Conservation (phyloP, 2,797 vertebrate genomes). For the Diceros bicornis region DNA sequence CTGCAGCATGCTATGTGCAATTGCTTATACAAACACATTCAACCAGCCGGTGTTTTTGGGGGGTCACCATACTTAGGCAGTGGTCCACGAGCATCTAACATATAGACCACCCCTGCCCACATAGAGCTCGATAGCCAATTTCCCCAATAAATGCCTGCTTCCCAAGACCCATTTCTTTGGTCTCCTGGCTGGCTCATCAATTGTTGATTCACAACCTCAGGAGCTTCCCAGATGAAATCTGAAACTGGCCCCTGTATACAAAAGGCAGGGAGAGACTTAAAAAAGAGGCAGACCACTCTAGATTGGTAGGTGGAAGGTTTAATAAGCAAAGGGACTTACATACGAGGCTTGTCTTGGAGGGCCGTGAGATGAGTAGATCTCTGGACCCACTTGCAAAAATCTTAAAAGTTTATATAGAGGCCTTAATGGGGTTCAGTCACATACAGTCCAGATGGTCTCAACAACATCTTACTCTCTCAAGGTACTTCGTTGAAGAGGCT, state of each 20-base stretch:
- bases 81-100: neutral
- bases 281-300: neutral
- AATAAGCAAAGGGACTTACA: neutral
- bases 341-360: neutral
- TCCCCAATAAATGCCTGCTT: neutral
- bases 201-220: neutral
- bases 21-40: neutral
- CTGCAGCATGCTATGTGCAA: fast-evolving
- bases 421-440: neutral
- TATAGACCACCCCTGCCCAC: neutral
- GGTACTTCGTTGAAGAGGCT: neutral
- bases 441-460: neutral
- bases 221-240: neutral
- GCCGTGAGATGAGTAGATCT: neutral
- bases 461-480: neutral
- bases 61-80: neutral
- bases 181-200: neutral
- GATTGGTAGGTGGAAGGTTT: neutral
- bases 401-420: neutral
- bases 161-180: neutral
- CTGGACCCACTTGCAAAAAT: neutral
- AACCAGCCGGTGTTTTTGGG: neutral
- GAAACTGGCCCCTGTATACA: neutral
- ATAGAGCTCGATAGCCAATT: neutral
- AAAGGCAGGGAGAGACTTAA: neutral